A percentile compares a stretch with the other conserved stretches of the same genome.
phyloP scores from a whole-genome alignment of 2,113 vertebrate genomes.

The Stigmatopora nigra region DNA sequence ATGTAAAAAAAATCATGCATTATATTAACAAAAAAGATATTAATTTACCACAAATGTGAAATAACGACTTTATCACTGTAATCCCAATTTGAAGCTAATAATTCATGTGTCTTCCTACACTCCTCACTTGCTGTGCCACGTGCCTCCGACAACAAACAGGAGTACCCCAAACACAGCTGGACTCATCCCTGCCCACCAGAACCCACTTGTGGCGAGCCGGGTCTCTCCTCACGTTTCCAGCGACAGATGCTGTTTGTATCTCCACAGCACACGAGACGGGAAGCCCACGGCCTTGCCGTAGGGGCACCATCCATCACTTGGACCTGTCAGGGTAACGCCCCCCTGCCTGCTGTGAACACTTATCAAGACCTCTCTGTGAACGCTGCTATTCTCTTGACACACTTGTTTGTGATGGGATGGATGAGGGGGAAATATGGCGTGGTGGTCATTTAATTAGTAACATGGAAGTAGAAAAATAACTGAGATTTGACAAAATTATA shows the following conservation, averaged over 20 bases:
- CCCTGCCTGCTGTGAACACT: slow-evolving; percentile 17
- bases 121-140: slow-evolving; percentile 16
- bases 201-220: slow-evolving; percentile 18
- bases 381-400: slow-evolving; percentile 5
- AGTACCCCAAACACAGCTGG: slow-evolving; percentile 10
- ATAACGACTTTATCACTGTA: not conserved
- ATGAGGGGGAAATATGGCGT: not conserved
- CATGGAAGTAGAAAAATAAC: not conserved
- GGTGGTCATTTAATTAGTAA: not conserved
- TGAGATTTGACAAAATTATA: not conserved
- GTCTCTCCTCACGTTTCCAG: slow-evolving; percentile 33
- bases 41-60: too few relatives aligned
- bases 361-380: slow-evolving; percentile 10
- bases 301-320: slow-evolving; percentile 52
- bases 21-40: too few relatives aligned
- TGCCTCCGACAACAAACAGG: slow-evolving; percentile 15
- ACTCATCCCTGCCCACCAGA: slow-evolving; percentile 26
- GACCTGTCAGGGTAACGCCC: slow-evolving; percentile 43
- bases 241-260: slow-evolving; percentile 51
- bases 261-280: slow-evolving; percentile 43
- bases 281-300: slow-evolving; percentile 51
- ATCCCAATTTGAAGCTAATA: not conserved
- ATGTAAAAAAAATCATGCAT: too few relatives aligned
- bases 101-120: not conserved
- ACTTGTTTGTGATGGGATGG: not conserved